Evolutionary conservation across 2,113 vertebrate genomes (phyloP), one percentile per base, ranked within the genome.

Genomic region (Oryzias woworae): DNA sequence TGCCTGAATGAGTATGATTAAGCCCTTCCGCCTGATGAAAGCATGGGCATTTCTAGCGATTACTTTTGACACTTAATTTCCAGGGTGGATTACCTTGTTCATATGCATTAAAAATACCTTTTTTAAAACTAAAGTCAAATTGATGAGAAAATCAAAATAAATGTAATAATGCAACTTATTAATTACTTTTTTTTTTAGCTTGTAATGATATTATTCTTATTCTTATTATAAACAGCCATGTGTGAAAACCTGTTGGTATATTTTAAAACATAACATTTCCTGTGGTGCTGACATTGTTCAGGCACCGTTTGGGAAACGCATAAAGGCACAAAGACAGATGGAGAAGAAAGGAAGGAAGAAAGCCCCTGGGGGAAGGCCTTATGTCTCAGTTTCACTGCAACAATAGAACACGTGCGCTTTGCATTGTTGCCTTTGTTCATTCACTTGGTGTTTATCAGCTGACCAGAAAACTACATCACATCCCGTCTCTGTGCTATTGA

Each of bases 301-400:
- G 53, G 58, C 62, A 62, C 58, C 47, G 66, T 78, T 82, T 62
- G 58, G 83, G 57, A 65, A 77, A 84, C 75, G 80, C 77, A 73
- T 64, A 83, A 78, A 78, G 55, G 58, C 70, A 77, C 75, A 78
- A 67, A 78, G 72, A 73, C 83, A 84, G 81, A 83, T 80, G 86
- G 85, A 59, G 58, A 66, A 58, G 58, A 66, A 58, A 60, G 58
- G 69, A 68, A 73, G 64, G 69, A 68, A 73, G 64, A 62, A 72
- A 62, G 51, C 73, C 78, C 72, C 26, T 46, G 73, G 77, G 66
- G 56, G 75, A 72, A 79, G 52, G 61, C 70, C 79, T 77, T 83
- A 82, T 84, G 85, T 89, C 87, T 89, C 84, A 77, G 81, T 92
- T 89, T 88, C 85, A 86, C 75, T 66, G 73, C 36, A 17, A 90